phyloP scores from a whole-genome alignment of 2,888 invertebrate genomes.

The Drosophila mimica region DNA sequence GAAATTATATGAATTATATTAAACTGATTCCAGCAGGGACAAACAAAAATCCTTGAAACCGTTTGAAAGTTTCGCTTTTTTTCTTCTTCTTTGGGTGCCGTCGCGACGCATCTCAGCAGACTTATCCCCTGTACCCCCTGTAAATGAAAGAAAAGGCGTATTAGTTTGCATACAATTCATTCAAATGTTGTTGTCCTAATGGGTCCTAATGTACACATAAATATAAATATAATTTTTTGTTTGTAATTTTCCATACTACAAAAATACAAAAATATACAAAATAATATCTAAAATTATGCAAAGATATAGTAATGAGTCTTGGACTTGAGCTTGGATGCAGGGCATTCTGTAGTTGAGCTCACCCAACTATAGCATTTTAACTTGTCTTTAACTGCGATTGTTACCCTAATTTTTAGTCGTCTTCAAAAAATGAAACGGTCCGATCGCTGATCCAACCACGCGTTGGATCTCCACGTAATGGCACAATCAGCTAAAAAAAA shows the following conservation, averaged over 20 bases:
- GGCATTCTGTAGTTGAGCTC: constrained; percentile 20
- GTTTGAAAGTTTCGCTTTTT: constrained; percentile 80
- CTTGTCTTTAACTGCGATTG: constrained; percentile 51
- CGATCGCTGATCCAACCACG: constrained; percentile 63
- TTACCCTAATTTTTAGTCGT: constrained; percentile 76
- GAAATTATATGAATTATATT: constrained; percentile 73
- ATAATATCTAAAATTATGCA: neutral
- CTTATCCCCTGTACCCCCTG: constrained; percentile 29
- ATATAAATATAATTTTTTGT: neutral
- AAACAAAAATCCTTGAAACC: constrained; percentile 76
- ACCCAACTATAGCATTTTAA: neutral
- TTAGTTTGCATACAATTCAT: neutral
- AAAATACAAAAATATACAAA: too few relatives aligned
- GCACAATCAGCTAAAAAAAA: constrained; percentile 48
- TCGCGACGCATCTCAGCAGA: constrained; percentile 23
- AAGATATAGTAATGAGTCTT: neutral
- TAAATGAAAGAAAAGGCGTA: too few relatives aligned
- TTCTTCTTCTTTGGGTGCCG: constrained; percentile 28
- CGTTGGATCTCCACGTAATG: constrained; percentile 56
- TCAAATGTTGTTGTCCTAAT: neutral
- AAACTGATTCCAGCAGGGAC: constrained; percentile 65
- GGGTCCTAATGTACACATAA: too few relatives aligned
- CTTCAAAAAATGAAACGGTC: constrained; percentile 65
- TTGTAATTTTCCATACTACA: neutral
- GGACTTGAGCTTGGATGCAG: neutral